Percentiles rank a stretch among this genome's conserved stretches.
These are phyloP conservation scores for Syngnathus acus DNA, from an alignment of 2,797 vertebrate species.

Conservation along the genomic window DNA sequence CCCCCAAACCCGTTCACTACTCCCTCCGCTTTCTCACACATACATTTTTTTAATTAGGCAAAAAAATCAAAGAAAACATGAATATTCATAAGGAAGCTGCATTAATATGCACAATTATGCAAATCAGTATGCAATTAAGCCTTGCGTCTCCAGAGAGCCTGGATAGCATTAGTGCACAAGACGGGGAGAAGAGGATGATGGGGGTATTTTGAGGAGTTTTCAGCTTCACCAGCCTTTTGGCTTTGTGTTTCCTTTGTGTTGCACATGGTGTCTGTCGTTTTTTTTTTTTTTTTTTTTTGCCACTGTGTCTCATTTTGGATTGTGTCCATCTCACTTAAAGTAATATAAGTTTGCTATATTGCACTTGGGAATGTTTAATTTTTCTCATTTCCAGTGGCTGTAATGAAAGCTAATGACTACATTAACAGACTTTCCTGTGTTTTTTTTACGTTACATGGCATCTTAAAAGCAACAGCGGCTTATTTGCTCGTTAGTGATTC, in stretches of 20 bases:
- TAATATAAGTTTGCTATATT: constrained; percentile 34
- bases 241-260: constrained; percentile 57
- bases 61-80: constrained; percentile 80
- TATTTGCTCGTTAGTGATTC: constrained; percentile 34
- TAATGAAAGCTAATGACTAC: constrained; percentile 43
- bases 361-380: constrained; percentile 42
- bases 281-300: constrained; percentile 36
- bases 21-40: constrained; percentile 65
- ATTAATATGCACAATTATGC: constrained; percentile 99
- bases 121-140: constrained; percentile 96
- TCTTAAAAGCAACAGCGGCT: constrained; percentile 21
- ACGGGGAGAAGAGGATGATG: constrained; percentile 72
- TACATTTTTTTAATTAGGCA: constrained; percentile 88
- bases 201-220: constrained; percentile 75
- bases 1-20: constrained; percentile 9
- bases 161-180: constrained; percentile 78
- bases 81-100: constrained; percentile 86
- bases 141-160: constrained; percentile 78
- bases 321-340: constrained; percentile 15
- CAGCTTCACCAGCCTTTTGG: constrained; percentile 73
- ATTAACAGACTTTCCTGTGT: constrained; percentile 22
- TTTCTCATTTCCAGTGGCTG: constrained; percentile 41
- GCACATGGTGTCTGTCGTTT: constrained; percentile 42
- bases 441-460: constrained; percentile 12
- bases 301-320: constrained; percentile 16